Base-by-base conservation (phyloP, 2,113 vertebrate species). In the Podarcis raffonei region DNA sequence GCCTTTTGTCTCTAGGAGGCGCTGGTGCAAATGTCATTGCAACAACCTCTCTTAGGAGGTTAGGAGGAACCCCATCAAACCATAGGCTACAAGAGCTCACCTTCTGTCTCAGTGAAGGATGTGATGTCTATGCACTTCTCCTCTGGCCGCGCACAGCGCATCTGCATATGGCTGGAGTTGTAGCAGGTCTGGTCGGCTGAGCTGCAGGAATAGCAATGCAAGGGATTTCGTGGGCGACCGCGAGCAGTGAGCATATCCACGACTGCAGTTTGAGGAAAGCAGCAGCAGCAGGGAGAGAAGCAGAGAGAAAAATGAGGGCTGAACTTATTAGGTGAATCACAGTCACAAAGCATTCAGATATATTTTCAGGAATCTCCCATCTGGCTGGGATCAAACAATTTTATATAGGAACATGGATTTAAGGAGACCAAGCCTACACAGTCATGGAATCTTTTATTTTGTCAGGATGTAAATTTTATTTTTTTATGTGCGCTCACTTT, bases 21-120 rank as follows among this genome's bases (percentile, higher is more conserved):
- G 1, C 32, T 5, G 6, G 22, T 53, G 87, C 92, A 69, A 90
- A 95, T 30, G 89, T 92, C 71, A 92, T 89, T 69, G 87, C 69
- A 5, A 90, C 91, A 53, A 53, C 48, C 48, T 53, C 48, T 53
- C 11, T 53, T 53, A 53, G 42, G 42, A 42, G 7, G 42, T 89
- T 53, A 0, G 71, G 27, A 75, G 15, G 32, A n/a, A 32, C 22
- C n/a, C 23, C 16, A 62, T 62, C 15, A 62, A 62, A 62, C 59
- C 59, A 62, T 59, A 32, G 53, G 11, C 30, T 7, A 23, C 53
- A 11, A 3, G 25, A 32, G 35, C 68, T 65, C 42, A 89, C 89
- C 84, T 86, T 68, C 53, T 3, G 37, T 37, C n/a, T 0, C 9
- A 0, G 78, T 37, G 59, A 86, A 76, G 37, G 78, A 66, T 0